Conservation (phyloP, 2,888 invertebrate species). For the Chirona hameri region DNA sequence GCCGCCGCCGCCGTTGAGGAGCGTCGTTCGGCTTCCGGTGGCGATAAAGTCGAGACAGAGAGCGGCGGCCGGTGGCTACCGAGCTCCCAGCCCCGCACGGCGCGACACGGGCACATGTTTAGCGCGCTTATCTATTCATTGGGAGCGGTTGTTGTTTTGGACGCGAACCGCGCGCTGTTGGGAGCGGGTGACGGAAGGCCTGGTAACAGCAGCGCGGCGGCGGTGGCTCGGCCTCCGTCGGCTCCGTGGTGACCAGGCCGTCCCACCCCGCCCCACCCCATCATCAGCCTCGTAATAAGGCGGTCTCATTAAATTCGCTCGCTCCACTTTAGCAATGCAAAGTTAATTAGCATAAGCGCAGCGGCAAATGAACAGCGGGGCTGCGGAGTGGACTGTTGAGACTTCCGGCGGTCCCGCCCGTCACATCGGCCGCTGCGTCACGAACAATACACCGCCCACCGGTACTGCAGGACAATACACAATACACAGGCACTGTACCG, state of each 20-base stretch:
- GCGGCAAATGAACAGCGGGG: background rate
- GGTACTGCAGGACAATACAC: too few relatives aligned
- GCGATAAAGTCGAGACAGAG: background rate
- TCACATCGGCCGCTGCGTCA: too few relatives aligned
- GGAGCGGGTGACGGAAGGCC: too few relatives aligned
- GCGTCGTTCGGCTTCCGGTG: background rate
- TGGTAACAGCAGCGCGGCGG: background rate
- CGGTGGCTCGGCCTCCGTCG: background rate
- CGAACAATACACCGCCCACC: too few relatives aligned
- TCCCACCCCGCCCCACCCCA: background rate
- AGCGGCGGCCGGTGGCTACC: too few relatives aligned
- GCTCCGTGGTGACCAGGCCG: background rate
- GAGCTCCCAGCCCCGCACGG: background rate
- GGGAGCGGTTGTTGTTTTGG: background rate
- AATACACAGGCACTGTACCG: too few relatives aligned
- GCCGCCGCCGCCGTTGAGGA: too few relatives aligned
- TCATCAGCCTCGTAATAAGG: slow-evolving; percentile 1
- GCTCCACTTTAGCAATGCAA: background rate
- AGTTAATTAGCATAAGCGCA: background rate
- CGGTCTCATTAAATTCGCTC: slow-evolving; percentile 2
- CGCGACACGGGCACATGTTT: background rate
- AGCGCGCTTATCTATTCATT: background rate
- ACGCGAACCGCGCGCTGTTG: background rate
- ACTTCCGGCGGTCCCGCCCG: too few relatives aligned
- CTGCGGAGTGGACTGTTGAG: background rate